Evolutionary conservation across 2,113 vertebrate species (phyloP), one percentile per base, ranked within the genome.

Genomic region (Hydrolagus affinis): DNA sequence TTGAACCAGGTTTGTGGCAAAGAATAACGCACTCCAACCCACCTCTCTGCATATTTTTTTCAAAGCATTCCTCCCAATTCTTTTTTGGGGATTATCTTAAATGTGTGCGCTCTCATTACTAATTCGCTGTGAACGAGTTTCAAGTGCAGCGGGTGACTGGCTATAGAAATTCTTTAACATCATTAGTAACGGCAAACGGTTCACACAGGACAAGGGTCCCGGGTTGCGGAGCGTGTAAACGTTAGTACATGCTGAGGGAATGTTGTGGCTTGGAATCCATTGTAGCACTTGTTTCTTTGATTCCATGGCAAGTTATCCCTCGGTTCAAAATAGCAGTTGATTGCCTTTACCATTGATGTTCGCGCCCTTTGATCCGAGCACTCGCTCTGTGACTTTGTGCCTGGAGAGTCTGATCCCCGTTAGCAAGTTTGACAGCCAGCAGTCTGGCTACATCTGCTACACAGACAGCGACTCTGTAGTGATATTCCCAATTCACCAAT

Each of bases 361-460:
- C 21, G 21, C 21, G 3, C 12, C 19, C 70, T 89, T 88, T 89
- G 85, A 89, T 89, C 80, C 89, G 66, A 0, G 12, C 85, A 64
- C 86, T 85, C 85, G 86, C 89, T 87, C 85, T 90, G 69, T 88
- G 76, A 85, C 86, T 32, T 86, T 71, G 57, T 88, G 85, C 75
- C 68, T 88, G 86, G 87, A 87, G 76, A 71, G 85, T 88, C 88
- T 87, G 80, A 56, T 89, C 85, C 44, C 74, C 87, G 85, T 86
- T 85, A 83, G 44, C 4, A 73, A 25, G 1, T 85, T 85, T 59
- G 70, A 23, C 70, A 89, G 87, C 70, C 86, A 70, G 74, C 69
- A 71, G 74, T 72, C 72, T 83, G 28, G 14, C 64, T 62, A 73
- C 56, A 32, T 60, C 44, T 85, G 56, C 25, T 71, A 3, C 0